These are phyloP conservation scores for Pseudorasbora parva DNA, from an alignment of 2,113 vertebrate genomes.

Conservation along the genomic window DNA sequence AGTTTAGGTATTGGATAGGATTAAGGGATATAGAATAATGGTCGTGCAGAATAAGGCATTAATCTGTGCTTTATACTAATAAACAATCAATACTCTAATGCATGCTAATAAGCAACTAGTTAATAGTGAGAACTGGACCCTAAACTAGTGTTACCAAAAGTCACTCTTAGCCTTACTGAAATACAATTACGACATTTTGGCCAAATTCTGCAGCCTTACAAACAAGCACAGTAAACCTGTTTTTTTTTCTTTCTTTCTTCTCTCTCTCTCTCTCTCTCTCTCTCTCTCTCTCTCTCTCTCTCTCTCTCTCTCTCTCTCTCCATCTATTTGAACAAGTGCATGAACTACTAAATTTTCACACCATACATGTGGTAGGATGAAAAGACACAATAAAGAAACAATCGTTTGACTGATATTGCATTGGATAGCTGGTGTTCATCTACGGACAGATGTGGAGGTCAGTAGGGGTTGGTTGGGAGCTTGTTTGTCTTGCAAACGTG, in stretches of 20 bases:
- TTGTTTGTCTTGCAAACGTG: slow-evolving; percentile 19
- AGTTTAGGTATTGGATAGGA: too few relatives aligned
- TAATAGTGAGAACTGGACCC: too few relatives aligned
- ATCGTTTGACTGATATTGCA: background rate
- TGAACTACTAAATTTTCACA: background rate
- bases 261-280: too few relatives aligned
- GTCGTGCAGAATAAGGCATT: too few relatives aligned
- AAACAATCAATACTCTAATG: too few relatives aligned
- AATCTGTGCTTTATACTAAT: too few relatives aligned
- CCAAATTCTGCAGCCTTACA: background rate
- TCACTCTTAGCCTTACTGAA: too few relatives aligned
- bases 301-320: too few relatives aligned
- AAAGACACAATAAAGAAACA: background rate
- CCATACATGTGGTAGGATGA: background rate
- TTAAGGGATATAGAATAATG: too few relatives aligned
- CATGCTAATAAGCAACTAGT: too few relatives aligned
- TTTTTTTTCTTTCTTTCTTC: background rate
- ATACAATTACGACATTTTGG: too few relatives aligned
- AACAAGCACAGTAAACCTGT: background rate
- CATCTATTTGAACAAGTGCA: background rate
- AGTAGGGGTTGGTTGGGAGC: background rate
- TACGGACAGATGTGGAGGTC: background rate
- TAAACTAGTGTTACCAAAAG: background rate
- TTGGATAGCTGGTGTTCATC: background rate
- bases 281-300: too few relatives aligned